phyloP scores from a whole-genome alignment of 2,113 vertebrate species.

The Dermatemys mawii region DNA sequence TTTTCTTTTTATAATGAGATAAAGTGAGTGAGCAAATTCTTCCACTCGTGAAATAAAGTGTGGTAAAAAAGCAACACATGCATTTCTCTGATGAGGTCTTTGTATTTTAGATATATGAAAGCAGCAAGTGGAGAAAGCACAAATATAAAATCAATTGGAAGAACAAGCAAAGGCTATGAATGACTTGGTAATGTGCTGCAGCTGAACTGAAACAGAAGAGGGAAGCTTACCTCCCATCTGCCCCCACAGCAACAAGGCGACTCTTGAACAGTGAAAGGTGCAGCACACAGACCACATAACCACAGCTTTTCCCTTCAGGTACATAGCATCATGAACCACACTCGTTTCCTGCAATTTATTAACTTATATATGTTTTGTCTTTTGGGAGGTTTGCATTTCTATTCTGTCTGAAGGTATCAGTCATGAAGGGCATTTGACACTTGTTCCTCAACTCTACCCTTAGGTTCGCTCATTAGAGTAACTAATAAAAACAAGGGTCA shows the following conservation, averaged over 20 bases:
- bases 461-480: neutral
- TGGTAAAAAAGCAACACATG: neutral
- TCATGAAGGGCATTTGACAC: neutral
- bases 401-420: neutral
- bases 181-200: neutral
- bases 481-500: neutral
- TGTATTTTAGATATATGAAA: neutral
- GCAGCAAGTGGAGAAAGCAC: neutral
- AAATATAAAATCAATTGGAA: neutral
- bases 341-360: neutral
- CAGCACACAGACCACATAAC: neutral
- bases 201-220: neutral
- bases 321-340: accelerated
- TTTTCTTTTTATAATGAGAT: neutral
- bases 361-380: neutral
- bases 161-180: neutral
- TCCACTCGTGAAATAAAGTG: neutral
- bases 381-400: neutral
- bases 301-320: neutral
- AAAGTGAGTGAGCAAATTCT: neutral
- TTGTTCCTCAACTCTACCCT: neutral
- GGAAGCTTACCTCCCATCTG: neutral
- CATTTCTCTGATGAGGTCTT: neutral
- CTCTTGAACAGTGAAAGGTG: neutral
- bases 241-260: neutral